Percentiles rank a stretch among this genome's conserved stretches.
Evolutionary conservation across 2,797 vertebrate genomes (phyloP).

Genomic region (Sardinella longiceps): DNA sequence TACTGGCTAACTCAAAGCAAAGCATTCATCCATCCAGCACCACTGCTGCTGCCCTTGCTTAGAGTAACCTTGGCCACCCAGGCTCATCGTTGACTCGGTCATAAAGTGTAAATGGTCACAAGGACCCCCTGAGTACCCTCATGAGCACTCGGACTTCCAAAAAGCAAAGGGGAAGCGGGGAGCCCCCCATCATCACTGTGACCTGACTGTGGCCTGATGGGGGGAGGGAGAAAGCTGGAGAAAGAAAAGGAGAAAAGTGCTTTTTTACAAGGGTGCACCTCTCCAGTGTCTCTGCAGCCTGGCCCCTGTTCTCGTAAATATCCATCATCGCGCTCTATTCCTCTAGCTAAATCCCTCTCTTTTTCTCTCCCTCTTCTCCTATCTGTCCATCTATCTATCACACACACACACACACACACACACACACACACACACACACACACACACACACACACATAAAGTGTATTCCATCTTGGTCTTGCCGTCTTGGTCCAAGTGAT

Average conservation of each 20-base stretch:
- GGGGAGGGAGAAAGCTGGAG: slow-evolving; percentile 42
- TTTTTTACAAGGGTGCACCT: slow-evolving; percentile 72
- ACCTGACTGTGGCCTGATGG: not conserved
- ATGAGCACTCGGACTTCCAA: slow-evolving; percentile 62
- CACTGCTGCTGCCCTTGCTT: not conserved
- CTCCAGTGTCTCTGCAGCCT: slow-evolving; percentile 72
- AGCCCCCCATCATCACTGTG: slow-evolving; percentile 20
- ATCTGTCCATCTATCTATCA: slow-evolving; percentile 39
- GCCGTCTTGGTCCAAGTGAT: slow-evolving; percentile 16
- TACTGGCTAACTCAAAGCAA: not conserved
- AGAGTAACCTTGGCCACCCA: slow-evolving; percentile 59
- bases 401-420: slow-evolving; percentile 14
- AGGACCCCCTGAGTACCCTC: slow-evolving; percentile 65
- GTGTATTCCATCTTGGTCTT: slow-evolving; percentile 7
- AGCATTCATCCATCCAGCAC: no score
- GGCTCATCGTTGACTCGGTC: slow-evolving; percentile 70
- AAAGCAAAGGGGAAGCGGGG: slow-evolving; percentile 41
- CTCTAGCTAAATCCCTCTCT: slow-evolving; percentile 31
- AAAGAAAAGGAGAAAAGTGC: slow-evolving; percentile 47
- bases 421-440: slow-evolving; percentile 40
- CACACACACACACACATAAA: not conserved
- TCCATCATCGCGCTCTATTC: slow-evolving; percentile 41
- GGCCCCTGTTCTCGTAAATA: slow-evolving; percentile 65
- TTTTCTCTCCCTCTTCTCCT: slow-evolving; percentile 37
- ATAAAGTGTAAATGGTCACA: slow-evolving; percentile 70